Evolutionary conservation across 2,797 vertebrate species (phyloP).

Genomic region (Rhinichthys osculus): DNA sequence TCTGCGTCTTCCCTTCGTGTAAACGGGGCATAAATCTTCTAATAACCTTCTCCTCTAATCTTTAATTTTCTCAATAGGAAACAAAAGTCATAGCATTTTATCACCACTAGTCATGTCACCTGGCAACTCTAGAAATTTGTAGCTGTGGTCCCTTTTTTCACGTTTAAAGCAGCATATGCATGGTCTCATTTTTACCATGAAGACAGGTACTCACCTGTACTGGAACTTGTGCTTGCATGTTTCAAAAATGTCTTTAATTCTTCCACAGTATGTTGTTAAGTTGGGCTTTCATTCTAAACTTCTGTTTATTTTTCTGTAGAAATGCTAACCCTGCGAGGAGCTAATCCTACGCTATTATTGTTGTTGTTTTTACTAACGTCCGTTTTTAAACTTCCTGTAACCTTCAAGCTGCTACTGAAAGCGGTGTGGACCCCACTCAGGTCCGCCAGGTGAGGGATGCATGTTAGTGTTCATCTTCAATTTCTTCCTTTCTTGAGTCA

Average conservation of each 20-base stretch:
- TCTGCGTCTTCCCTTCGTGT: too few relatives aligned
- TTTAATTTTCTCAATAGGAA: neutral
- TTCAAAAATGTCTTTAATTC: neutral
- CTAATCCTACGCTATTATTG: constrained; percentile 17
- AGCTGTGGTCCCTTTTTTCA: neutral
- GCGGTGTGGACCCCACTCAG: constrained; percentile 54
- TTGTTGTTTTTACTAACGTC: constrained; percentile 38
- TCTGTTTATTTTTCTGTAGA: constrained; percentile 15
- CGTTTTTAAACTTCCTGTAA: constrained; percentile 46
- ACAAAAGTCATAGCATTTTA: neutral
- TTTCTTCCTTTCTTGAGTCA: constrained; percentile 52
- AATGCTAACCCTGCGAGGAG: constrained; percentile 24
- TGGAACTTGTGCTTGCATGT: constrained; percentile 5
- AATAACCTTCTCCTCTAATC: too few relatives aligned
- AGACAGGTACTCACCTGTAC: neutral
- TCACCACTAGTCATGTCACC: neutral
- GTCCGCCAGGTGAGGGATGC: constrained; percentile 53
- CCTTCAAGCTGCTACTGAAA: constrained; percentile 57
- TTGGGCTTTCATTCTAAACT: neutral
- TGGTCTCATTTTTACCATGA: neutral
- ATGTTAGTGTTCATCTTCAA: constrained; percentile 9
- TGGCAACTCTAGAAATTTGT: neutral
- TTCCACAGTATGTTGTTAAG: neutral
- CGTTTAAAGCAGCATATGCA: neutral
- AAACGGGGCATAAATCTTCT: neutral